Base-by-base conservation (phyloP, 2,113 vertebrate species). In the Hirundichthys speculiger region DNA sequence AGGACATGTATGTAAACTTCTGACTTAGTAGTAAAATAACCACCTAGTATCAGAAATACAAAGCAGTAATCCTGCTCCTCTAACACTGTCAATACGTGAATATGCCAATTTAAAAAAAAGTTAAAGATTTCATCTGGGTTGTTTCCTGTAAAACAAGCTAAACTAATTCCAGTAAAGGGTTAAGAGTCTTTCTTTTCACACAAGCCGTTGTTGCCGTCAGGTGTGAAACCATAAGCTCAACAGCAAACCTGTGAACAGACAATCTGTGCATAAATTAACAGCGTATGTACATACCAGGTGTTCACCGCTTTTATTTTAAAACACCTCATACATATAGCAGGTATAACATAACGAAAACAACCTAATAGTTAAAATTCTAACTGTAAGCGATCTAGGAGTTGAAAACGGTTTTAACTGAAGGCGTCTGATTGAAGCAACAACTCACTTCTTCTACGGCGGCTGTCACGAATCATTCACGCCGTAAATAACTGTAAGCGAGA, bases 391-490 rank as follows among this genome's bases (percentile, higher is more conserved):
- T n/a, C n/a, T n/a, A n/a, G n/a, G n/a, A n/a, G n/a, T n/a, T n/a
- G n/a, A n/a, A n/a, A n/a, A n/a, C n/a, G n/a, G n/a, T n/a, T n/a
- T n/a, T n/a, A n/a, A n/a, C n/a, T n/a, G n/a, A n/a, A n/a, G n/a
- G n/a, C n/a, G n/a, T 40, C 25, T 63, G 69, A 85, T 51, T 77
- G 75, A 70, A 58, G 75, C 63, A 48, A 63, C 70, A 69, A 61
- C 50, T 80, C 74, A 57, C 39, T 8, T 43, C 64, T 34, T 58
- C 64, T 18, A 15, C 25, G n/a, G 18, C 2, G 50, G 51, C 40
- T 61, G 73, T 73, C 68, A 45, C 39, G 41, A 75, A 38, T 38
- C 62, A 24, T 39, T 51, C 61, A 69, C 45, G 41, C 53, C 45
- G 57, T 46, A 73, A 82, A 46, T 62, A 19, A 65, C 4, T 22